Base-by-base conservation (phyloP, 2,888 invertebrate species). In the Mythimna albipuncta region DNA sequence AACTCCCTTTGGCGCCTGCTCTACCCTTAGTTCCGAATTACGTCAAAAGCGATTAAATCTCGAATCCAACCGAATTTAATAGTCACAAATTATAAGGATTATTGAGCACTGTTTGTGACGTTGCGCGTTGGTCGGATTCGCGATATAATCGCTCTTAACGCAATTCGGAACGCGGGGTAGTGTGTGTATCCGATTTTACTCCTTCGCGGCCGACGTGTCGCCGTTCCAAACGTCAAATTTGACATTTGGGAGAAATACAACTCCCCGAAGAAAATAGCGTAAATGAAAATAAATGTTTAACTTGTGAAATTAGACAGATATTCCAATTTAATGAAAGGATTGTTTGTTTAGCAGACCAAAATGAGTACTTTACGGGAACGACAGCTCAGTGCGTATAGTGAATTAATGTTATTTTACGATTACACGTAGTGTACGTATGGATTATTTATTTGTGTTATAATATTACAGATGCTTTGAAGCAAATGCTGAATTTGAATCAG, bases 401-500 rank as follows among this genome's bases (percentile, higher is more conserved):
- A 64, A 75, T 72, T 68, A 21, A 63, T 58, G 32, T 57, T 65
- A 81, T 47, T 76, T 64, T 10, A n/a, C 13, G 50, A 65, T 81
- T 79, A 85, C 85, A 83, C 79, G 78, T 86, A 74, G 73, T 77
- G 50, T 50, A 54, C 52, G 50, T 52, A 69, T 61, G 69, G 67
- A 71, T 79, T 66, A 63, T 71, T 80, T 77, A 67, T 82, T 81
- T 77, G 77, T 75, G 81, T 81, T 83, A 59, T 69, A 65, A 72
- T 72, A 85, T 97, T 97, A 76, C 95, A 99, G 99, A 97, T 97
- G 99, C 99, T 84, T 96, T 99, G 82, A 99, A 98, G 96, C 99
- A 99, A 96, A 99, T 99, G 99, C 96, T 99, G 75, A 99, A 99
- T 96, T 97, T 99, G 73, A 99, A 99, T 94, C 97, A 98, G 87